phyloP scores from a whole-genome alignment of 1,140 invertebrate species.

The Philopotamus ludificatus region DNA sequence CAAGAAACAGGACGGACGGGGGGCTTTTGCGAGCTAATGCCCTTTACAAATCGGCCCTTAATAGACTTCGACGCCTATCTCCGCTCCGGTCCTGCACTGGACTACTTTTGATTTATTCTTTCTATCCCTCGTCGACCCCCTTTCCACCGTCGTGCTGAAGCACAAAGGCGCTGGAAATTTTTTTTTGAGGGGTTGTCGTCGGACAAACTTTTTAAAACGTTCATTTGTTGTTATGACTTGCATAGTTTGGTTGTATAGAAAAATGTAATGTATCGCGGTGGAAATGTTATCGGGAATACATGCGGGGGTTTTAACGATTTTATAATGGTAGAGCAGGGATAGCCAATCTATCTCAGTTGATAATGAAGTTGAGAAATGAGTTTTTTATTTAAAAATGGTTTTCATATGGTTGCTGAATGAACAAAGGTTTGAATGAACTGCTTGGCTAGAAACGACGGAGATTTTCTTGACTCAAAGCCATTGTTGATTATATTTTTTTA shows the following conservation, averaged over 20 bases:
- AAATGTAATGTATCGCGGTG: too few relatives aligned
- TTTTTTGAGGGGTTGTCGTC: neutral
- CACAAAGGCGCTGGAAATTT: neutral
- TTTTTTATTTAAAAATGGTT: too few relatives aligned
- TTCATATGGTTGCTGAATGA: too few relatives aligned
- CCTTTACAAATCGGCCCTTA: constrained; percentile 26
- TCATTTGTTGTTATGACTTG: neutral
- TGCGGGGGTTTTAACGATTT: too few relatives aligned
- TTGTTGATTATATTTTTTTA: too few relatives aligned
- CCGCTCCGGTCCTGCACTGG: neutral
- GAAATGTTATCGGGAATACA: neutral
- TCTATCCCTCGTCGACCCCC: neutral
- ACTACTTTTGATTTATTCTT: constrained; percentile 16
- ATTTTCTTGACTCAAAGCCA: too few relatives aligned
- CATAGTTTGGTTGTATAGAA: too few relatives aligned
- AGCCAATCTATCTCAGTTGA: too few relatives aligned
- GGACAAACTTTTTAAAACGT: neutral
- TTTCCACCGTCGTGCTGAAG: neutral
- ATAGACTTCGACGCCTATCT: constrained; percentile 24
- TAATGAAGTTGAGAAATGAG: too few relatives aligned
- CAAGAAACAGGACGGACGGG: neutral
- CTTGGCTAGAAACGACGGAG: too few relatives aligned
- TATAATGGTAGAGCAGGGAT: too few relatives aligned
- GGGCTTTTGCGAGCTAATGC: constrained; percentile 20
- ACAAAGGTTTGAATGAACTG: too few relatives aligned